Base-by-base conservation (phyloP, 2,888 invertebrate species). In the Drosophila robusta region DNA sequence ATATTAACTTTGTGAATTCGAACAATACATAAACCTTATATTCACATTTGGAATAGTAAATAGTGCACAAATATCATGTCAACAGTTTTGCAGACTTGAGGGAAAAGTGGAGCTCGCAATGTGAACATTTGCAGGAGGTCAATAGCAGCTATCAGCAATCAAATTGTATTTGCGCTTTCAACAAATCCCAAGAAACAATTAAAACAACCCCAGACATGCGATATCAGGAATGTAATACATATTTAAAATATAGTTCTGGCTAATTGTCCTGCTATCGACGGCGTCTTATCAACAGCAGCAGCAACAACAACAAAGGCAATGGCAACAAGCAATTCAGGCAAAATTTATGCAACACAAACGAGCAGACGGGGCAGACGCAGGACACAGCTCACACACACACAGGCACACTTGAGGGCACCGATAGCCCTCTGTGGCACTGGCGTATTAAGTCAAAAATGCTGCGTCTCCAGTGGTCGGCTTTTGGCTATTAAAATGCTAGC, bases 231-330 rank as follows among this genome's bases (percentile, higher is more conserved):
- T 7, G 34, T 34, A 61, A 42, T 54, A 68, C 29, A 72, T 66
- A 75, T 82, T 71, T 75, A 49, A 66, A 81, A 72, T 74, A 77
- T 82, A 72, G 83, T 88, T 75, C 72, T 51, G 83, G 74, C 89
- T 83, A 83, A 83, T 83, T 83, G 83, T 83, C 89, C 79, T 74
- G 86, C 89, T 79, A 83, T 83, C 83, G 89, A 82, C 82, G 63
- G 65, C 71, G 74, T 65, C 88, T 83, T 83, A 83, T 83, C 88
- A 49, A 62, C 56, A 66, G 24, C 46, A 18, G 18, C 18, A 18
- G 18, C 18, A 62, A 24, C 56, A 61, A 39, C 45, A 61, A 46
- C 52, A 18, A 24, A 11, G 24, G 16, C 45, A 75, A 63, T 34
- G 64, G 62, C 69, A 82, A 68, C 85, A 81, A 87, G 72, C 88